Evolutionary conservation across 1,140 invertebrate species (phyloP), one percentile per base, ranked within the genome.

Genomic region (Heterodera schachtii): DNA sequence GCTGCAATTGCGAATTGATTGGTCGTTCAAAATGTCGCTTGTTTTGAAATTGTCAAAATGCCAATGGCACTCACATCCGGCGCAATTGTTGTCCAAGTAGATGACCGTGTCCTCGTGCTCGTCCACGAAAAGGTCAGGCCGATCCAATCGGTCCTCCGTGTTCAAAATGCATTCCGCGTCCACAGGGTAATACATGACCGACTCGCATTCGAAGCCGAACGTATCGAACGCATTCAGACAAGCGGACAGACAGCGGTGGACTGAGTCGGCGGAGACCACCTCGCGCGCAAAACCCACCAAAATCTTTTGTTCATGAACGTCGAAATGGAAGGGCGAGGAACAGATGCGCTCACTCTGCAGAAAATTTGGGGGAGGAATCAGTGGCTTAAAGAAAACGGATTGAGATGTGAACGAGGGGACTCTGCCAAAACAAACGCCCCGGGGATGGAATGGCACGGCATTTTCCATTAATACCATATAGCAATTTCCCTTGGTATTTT

Each of bases 41-140:
- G n/a, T n/a, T 16, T 52, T n/a, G 46, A 73, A 60, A n/a, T 44
- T 78, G 60, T 21, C 52, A 4, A 52, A 52, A 11, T 52, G 49
- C 49, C 49, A 52, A 52, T 44, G 44, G 43, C 47, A 64, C 57
- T 80, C 57, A 89, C 87, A 88, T 75, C 88, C 88, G 73, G 88
- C 88, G 71, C 88, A 89, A 77, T 89, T 89, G 81, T 90, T 90
- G 75, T 89, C 88, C 85, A 89, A 83, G 84, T 89, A 89, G 78
- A 90, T 86, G 67, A 89, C 89, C 13, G 81, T 86, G 75, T 89
- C 88, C 76, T 89, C 88, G 47, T 86, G 74, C 67, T 89, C 88
- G 64, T 90, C 89, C 49, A 89, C 84, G 79, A 89, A 89, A 41
- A 89, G 83, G 78, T 90, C 89, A 19, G 88, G 89, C 6, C 88